Percentiles rank a stretch among this genome's conserved stretches.
phyloP scores from a whole-genome alignment of 2,113 vertebrate genomes.

The Holacanthus passer region DNA sequence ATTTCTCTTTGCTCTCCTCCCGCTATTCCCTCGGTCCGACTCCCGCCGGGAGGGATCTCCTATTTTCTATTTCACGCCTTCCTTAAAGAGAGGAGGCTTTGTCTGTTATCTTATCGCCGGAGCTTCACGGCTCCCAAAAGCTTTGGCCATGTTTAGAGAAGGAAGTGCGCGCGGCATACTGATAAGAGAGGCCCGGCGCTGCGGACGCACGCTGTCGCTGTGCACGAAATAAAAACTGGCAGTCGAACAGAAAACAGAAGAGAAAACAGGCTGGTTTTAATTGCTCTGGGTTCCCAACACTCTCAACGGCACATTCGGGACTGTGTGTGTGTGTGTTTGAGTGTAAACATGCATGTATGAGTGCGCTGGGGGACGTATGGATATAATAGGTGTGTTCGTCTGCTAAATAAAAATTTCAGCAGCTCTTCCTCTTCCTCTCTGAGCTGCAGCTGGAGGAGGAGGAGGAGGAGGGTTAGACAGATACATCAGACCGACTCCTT shows the following conservation, averaged over 20 bases:
- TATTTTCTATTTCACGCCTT: constrained; percentile 62
- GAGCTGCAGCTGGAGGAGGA: constrained; percentile 43
- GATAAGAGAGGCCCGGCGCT: constrained; percentile 65
- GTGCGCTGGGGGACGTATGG: constrained; percentile 45
- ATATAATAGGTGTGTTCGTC: constrained; percentile 68
- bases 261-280: constrained; percentile 49
- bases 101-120: constrained; percentile 76
- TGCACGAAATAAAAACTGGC: constrained; percentile 27
- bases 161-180: constrained; percentile 73
- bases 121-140: constrained; percentile 77
- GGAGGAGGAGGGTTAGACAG: constrained; percentile 13
- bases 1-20: constrained; percentile 10
- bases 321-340: constrained; percentile 32
- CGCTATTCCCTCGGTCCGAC: neutral
- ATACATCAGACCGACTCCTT: constrained; percentile 12
- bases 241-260: neutral
- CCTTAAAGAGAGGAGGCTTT: constrained; percentile 67
- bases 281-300: constrained; percentile 61
- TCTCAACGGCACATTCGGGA: constrained; percentile 60
- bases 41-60: constrained; percentile 48
- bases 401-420: constrained; percentile 68
- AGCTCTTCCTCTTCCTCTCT: constrained; percentile 41
- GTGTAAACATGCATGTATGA: constrained; percentile 42
- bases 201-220: constrained; percentile 25
- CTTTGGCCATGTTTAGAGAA: constrained; percentile 71